Percentiles rank a stretch among this genome's conserved stretches.
Conservation (phyloP, 2,113 vertebrate species). For the Caranx melampygus region DNA sequence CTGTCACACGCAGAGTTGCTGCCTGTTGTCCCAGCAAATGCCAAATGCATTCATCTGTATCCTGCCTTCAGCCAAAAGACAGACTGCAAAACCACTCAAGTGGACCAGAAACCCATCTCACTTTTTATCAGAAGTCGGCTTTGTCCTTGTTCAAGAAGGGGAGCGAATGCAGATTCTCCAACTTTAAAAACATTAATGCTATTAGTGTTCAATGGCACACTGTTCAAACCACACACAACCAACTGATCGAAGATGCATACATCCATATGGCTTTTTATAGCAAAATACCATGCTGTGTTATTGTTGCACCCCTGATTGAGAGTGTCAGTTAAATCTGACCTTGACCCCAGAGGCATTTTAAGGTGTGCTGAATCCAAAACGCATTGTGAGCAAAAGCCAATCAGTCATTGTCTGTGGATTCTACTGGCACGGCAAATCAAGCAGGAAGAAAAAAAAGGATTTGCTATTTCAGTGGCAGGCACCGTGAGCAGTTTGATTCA, state of each 20-base stretch:
- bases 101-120: background rate
- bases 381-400: conserved; percentile 2
- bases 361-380: background rate
- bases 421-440: conserved; percentile 7
- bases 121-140: background rate
- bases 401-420: background rate
- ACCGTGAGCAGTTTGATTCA: conserved; percentile 52
- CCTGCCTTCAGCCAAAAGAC: conserved; percentile 27
- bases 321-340: conserved; percentile 1
- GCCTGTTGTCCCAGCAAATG: conserved; percentile 18
- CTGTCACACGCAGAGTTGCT: conserved; percentile 19
- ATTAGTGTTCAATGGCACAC: background rate
- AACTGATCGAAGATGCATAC: background rate
- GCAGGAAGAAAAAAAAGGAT: conserved; percentile 21
- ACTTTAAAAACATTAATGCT: background rate
- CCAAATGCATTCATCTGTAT: conserved; percentile 24
- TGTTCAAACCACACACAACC: background rate
- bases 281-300: background rate
- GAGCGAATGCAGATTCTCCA: background rate
- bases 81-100: conserved; percentile 24
- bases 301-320: background rate
- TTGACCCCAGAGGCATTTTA: background rate
- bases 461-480: conserved; percentile 52
- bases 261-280: background rate
- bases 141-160: background rate